phyloP scores from a whole-genome alignment of 2,888 invertebrate species.

The Bibio marci region DNA sequence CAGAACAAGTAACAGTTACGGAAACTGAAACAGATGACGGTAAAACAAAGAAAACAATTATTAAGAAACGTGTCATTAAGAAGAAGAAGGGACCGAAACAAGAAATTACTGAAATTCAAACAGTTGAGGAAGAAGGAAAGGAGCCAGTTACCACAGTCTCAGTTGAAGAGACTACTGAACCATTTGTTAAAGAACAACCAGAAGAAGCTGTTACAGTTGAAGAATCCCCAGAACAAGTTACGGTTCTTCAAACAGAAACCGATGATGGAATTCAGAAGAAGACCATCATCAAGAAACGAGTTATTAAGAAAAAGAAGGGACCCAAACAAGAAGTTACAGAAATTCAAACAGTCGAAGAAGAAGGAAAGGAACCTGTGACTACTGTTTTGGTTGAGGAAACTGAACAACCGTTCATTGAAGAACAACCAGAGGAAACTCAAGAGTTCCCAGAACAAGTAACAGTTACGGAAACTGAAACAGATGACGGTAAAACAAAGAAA shows the following conservation, averaged over 20 bases:
- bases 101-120: slow-evolving; percentile 19
- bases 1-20: slow-evolving; percentile 23
- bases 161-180: no score
- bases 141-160: no score
- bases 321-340: slow-evolving; percentile 24
- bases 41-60: slow-evolving; percentile 7
- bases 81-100: slow-evolving; percentile 12
- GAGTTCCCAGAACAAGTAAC: slow-evolving; percentile 18
- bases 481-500: not conserved
- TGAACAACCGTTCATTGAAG: slow-evolving; percentile 12
- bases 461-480: not conserved
- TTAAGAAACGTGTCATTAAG: no score
- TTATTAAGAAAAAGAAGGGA: slow-evolving; percentile 22
- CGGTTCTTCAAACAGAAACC: slow-evolving; percentile 19
- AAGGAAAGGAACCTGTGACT: slow-evolving; percentile 22
- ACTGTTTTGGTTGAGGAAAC: slow-evolving; percentile 13
- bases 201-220: no score
- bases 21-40: slow-evolving; percentile 27
- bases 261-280: slow-evolving; percentile 18
- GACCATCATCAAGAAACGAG: slow-evolving; percentile 18
- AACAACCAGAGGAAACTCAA: no score
- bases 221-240: slow-evolving; percentile 14
- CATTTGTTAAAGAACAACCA: no score
- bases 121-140: slow-evolving; percentile 4
- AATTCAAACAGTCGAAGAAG: slow-evolving; percentile 25